Evolutionary conservation across 2,113 vertebrate genomes (phyloP).

Genomic region (Mirza zaza): DNA sequence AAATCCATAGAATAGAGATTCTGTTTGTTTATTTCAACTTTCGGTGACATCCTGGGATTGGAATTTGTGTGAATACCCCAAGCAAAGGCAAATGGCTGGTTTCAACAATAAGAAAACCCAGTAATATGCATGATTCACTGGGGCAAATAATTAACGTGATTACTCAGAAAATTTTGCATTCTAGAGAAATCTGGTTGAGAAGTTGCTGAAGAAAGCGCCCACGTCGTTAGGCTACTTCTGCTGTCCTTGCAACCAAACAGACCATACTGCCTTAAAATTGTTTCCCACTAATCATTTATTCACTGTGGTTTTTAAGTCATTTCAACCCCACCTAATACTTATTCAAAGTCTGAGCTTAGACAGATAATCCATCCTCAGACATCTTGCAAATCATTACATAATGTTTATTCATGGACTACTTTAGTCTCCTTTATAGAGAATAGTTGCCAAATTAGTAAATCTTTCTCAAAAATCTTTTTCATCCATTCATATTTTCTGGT

Average conservation of each 20-base stretch:
- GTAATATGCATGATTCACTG: neutral
- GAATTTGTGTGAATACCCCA: neutral
- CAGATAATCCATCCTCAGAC: constrained; percentile 24
- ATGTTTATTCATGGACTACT: neutral
- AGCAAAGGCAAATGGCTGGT: neutral
- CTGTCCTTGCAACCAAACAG: neutral
- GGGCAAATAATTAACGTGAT: neutral
- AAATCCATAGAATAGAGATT: neutral
- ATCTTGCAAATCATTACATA: constrained; percentile 26
- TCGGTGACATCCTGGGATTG: neutral
- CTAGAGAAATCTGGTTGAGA: neutral
- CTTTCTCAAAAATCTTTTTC: neutral
- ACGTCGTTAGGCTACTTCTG: neutral
- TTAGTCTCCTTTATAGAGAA: constrained; percentile 1
- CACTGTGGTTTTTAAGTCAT: neutral
- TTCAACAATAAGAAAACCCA: neutral
- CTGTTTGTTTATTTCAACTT: neutral
- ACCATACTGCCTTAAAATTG: neutral
- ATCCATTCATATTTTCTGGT: neutral
- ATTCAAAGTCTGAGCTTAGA: constrained; percentile 42
- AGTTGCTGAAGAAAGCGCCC: neutral
- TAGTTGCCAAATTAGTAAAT: neutral
- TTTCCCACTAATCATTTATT: neutral
- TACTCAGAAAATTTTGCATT: neutral
- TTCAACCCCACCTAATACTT: constrained; percentile 48